A percentile compares a stretch with the other conserved stretches of the same genome.
These are phyloP conservation scores for Electrophaes corylata DNA, from an alignment of 2,888 invertebrate genomes.

Conservation along the genomic window DNA sequence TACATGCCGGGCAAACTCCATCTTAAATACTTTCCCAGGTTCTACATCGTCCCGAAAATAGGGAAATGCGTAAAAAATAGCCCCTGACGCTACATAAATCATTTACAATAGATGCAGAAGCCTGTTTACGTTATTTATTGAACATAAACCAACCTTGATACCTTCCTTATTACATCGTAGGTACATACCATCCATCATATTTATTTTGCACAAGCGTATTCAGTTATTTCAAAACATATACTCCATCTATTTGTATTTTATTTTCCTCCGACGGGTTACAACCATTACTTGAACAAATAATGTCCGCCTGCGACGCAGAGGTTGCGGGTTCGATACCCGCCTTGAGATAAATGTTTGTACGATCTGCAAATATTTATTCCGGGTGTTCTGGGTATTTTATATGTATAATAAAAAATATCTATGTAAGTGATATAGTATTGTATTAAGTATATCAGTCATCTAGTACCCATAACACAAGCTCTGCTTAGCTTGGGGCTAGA, in stretches of 20 bases:
- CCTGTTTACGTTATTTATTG: constrained; percentile 7
- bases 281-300: constrained; percentile 70
- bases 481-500: no score
- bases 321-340: no score
- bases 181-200: constrained; percentile 38
- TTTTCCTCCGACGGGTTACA: constrained; percentile 51
- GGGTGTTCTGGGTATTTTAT: no score
- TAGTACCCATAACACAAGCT: no score
- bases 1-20: neutral
- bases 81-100: neutral
- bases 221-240: constrained; percentile 52
- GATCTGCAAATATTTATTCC: no score
- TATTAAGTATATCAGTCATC: no score
- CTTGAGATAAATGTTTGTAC: no score
- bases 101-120: neutral
- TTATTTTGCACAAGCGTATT: constrained; percentile 41
- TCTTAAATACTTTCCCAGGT: neutral
- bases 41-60: neutral
- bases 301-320: no score
- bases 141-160: constrained; percentile 17
- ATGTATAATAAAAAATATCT: no score
- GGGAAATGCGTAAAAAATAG: neutral
- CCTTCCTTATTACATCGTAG: constrained; percentile 11
- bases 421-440: no score
- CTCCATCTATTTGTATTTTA: constrained; percentile 55